These are phyloP conservation scores for Cistogaster globosa DNA, from an alignment of 2,888 invertebrate genomes.

Conservation along the genomic window DNA sequence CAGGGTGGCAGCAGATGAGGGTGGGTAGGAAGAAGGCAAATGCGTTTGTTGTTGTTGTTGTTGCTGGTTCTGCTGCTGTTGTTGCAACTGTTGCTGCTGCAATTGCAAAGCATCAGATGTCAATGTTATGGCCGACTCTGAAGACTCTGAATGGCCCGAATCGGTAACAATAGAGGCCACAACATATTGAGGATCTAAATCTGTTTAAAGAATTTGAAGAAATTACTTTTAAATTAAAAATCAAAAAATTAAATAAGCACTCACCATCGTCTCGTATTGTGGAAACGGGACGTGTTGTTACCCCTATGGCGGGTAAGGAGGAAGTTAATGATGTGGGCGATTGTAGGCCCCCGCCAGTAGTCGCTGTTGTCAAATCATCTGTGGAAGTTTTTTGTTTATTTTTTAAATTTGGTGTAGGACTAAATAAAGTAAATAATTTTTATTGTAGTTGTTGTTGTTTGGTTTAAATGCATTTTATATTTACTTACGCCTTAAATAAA, in stretches of 20 bases:
- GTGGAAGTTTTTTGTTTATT: conserved; percentile 84
- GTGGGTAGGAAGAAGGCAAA: conserved; percentile 77
- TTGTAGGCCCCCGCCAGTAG: conserved; percentile 78
- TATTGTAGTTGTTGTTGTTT: not conserved
- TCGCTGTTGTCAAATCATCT: conserved; percentile 80
- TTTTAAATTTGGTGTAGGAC: conserved; percentile 87
- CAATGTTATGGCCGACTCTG: conserved; percentile 80
- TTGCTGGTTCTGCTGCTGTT: conserved; percentile 54
- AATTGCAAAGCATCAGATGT: conserved; percentile 76
- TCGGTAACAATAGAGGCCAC: conserved; percentile 82
- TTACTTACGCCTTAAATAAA: conserved; percentile 97
- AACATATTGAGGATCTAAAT: conserved; percentile 75
- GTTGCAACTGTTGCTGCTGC: conserved; percentile 71
- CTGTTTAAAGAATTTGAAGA: conserved; percentile 42
- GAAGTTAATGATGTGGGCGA: conserved; percentile 78
- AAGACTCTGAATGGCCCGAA: conserved; percentile 82
- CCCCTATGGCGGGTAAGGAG: conserved; percentile 75
- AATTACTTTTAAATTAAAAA: not conserved
- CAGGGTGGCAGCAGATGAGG: conserved; percentile 72
- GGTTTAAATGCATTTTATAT: not conserved
- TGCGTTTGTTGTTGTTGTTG: conserved; percentile 73
- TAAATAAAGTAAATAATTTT: conserved; percentile 16
- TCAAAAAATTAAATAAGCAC: conserved; percentile 76
- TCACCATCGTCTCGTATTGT: conserved; percentile 85
- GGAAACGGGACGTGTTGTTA: conserved; percentile 79